Base-by-base conservation (phyloP, 2,113 vertebrate species). In the Athene noctua region DNA sequence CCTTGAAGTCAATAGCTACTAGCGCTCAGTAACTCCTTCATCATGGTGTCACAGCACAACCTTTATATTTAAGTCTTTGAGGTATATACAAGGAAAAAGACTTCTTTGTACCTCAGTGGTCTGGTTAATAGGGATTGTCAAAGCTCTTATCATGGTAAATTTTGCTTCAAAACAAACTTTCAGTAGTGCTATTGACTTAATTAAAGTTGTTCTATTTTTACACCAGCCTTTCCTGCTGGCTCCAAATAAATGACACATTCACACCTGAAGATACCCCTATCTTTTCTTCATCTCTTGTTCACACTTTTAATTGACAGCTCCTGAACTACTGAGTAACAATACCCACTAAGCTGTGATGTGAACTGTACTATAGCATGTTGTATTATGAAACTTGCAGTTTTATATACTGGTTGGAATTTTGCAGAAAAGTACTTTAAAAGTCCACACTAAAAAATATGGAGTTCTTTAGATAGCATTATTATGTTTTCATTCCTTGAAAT, bases 251-350 rank as follows among this genome's bases (percentile, higher is more conserved):
- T 94, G 79, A 46, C 75, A 71, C 26, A 52, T 96, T 97, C 86
- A 92, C 96, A 97, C 94, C 73, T 88, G 59, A 95, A 94, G 80
- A 47, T 73, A n/a, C 18, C 36, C 57, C 46, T 75, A 20, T 62
- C 61, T 93, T 94, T 86, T 80, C 88, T 87, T 86, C 77, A 59
- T 93, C 66, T 94, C 73, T 89, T 97, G 73, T 92, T 97, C 91
- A 92, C 95, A 89, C 89, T 82, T 91, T 70, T 87, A 96, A 96
- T 95, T 91, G 88, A 88, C 47, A 68, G 4, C 22, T 75, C 42
- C 81, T 66, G 72, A 94, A 61, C 47, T 94, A 94, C 87, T 94
- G 96, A 91, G 67, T 84, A 89, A 68, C 80, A 89, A 57, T 79
- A 88, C 5, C 72, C 65, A 88, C 5, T 0, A 72, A 75, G 36